Conservation (phyloP, 2,113 vertebrate species). For the Hippolais icterina region DNA sequence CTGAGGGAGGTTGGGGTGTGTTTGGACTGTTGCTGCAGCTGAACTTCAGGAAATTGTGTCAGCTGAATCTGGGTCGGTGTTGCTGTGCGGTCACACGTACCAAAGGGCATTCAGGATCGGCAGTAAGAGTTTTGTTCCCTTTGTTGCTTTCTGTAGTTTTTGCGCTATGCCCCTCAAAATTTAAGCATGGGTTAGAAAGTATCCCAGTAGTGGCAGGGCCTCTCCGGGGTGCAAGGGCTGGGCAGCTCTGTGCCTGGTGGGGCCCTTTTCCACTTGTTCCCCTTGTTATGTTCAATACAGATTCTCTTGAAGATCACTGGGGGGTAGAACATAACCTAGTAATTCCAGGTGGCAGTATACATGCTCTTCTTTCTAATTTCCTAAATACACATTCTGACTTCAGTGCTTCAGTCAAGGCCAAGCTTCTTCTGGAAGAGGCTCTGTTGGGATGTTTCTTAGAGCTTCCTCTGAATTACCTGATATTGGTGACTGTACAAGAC, state of each 20-base stretch:
- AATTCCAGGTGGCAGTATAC: neutral
- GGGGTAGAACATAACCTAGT: neutral
- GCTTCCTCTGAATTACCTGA: neutral
- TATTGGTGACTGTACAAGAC: rapidly evolving
- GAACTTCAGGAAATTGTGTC: neutral
- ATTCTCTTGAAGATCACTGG: neutral
- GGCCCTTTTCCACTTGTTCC: neutral
- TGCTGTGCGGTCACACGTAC: rapidly evolving
- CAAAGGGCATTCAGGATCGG: neutral
- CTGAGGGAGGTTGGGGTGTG: rapidly evolving
- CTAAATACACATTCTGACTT: rapidly evolving
- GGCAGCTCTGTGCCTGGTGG: neutral
- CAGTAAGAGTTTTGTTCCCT: neutral
- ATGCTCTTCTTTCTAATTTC: neutral
- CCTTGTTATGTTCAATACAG: neutral
- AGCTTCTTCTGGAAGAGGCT: neutral
- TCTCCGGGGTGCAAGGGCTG: rapidly evolving
- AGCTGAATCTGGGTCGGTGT: neutral
- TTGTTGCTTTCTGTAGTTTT: neutral
- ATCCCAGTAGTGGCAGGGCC: neutral
- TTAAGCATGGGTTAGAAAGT: neutral
- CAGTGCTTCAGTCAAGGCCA: neutral
- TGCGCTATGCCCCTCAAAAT: neutral
- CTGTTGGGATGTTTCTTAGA: neutral
- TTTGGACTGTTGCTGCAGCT: neutral